Evolutionary conservation across 2,888 invertebrate genomes (phyloP).

Genomic region (Drosophila rubida): DNA sequence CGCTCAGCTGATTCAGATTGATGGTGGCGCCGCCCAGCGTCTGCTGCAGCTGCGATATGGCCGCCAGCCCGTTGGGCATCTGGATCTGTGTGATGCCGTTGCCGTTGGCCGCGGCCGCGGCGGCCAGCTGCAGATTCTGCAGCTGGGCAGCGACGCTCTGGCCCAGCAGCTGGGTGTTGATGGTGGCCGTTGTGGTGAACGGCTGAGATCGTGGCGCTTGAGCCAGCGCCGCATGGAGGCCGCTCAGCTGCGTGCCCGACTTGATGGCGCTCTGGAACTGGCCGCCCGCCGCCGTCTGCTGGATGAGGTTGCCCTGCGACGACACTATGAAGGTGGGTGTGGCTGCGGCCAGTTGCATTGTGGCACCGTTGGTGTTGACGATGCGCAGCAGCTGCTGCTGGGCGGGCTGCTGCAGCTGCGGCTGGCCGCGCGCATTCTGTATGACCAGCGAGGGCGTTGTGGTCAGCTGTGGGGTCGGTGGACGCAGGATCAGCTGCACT

Average conservation of each 20-base stretch:
- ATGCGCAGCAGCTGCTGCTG: constrained; percentile 87
- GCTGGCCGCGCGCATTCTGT: constrained; percentile 84
- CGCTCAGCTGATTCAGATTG: constrained; percentile 84
- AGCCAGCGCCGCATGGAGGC: constrained; percentile 83
- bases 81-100: constrained; percentile 84
- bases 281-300: constrained; percentile 82
- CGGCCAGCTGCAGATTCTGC: constrained; percentile 84
- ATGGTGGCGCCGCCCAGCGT: constrained; percentile 82
- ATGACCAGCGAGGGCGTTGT: constrained; percentile 85
- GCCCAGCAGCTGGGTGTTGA: constrained; percentile 84
- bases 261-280: constrained; percentile 84
- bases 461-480: constrained; percentile 87
- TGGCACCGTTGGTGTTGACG: constrained; percentile 87
- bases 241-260: constrained; percentile 83
- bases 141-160: constrained; percentile 84
- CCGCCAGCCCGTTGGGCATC: constrained; percentile 85
- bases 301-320: constrained; percentile 85
- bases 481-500: constrained; percentile 89
- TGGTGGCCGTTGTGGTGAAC: constrained; percentile 82
- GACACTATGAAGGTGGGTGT: constrained; percentile 86
- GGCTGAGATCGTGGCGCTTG: constrained; percentile 84
- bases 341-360: constrained; percentile 86
- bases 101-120: constrained; percentile 81
- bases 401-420: constrained; percentile 82
- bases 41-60: constrained; percentile 84